These are phyloP conservation scores for Drosophila putrida DNA, from an alignment of 2,888 invertebrate genomes.

Conservation along the genomic window DNA sequence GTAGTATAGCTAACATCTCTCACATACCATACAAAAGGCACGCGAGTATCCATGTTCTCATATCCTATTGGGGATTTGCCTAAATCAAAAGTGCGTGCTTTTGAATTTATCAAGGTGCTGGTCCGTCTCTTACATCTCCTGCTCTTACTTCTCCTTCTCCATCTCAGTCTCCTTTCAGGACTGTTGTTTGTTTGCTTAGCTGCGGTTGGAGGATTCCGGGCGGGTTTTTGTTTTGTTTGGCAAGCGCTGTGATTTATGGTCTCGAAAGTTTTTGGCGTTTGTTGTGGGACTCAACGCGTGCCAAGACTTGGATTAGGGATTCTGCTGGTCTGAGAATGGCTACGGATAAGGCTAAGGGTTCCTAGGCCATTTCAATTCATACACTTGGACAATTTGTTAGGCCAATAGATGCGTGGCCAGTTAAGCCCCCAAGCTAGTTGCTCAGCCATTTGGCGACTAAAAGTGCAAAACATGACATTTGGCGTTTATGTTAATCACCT, in stretches of 20 bases:
- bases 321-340: constrained; percentile 21
- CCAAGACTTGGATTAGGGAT: constrained; percentile 67
- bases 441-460: constrained; percentile 45
- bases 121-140: constrained; percentile 25
- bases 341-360: not conserved
- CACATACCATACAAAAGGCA: constrained; percentile 6
- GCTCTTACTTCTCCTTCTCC: not conserved
- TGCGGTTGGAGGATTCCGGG: constrained; percentile 61
- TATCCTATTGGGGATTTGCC: constrained; percentile 71
- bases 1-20: constrained; percentile 30
- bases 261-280: constrained; percentile 74
- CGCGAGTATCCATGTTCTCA: constrained; percentile 43
- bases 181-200: constrained; percentile 62
- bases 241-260: constrained; percentile 84
- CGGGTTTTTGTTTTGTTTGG: constrained; percentile 65
- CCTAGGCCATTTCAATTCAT: constrained; percentile 60
- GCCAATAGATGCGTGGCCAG: constrained; percentile 52
- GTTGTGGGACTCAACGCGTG: constrained; percentile 68
- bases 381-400: constrained; percentile 67
- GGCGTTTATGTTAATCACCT: constrained; percentile 85
- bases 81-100: constrained; percentile 82
- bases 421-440: constrained; percentile 33
- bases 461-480: constrained; percentile 78
- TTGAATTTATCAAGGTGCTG: constrained; percentile 79
- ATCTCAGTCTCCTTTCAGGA: not conserved